Conservation (phyloP, 2,113 vertebrate genomes). For the Sinocyclocheilus rhinocerous region DNA sequence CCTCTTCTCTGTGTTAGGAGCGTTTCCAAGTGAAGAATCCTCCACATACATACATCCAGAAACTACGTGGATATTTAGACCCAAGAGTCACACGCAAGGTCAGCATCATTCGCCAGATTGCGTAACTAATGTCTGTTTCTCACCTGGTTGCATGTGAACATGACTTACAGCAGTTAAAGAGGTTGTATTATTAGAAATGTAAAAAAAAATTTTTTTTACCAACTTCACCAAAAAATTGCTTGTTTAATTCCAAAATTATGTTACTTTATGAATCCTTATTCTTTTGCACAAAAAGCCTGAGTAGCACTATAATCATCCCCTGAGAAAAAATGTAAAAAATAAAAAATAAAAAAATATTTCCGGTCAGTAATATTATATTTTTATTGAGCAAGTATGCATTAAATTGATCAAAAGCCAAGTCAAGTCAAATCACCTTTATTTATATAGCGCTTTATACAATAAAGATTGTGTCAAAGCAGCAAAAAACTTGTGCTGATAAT, state of each 20-base stretch:
- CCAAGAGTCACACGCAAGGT: conserved; percentile 93
- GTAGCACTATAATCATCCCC: no score
- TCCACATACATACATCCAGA: conserved; percentile 94
- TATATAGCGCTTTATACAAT: no score
- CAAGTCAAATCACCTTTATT: no score
- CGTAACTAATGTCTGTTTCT: neutral
- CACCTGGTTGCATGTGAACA: neutral
- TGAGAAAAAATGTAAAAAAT: no score
- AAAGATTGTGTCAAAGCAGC: no score
- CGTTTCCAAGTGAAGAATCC: conserved; percentile 97
- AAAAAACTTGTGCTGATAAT: no score
- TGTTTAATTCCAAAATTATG: no score
- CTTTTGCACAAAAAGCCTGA: no score
- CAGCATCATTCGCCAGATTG: conserved; percentile 44
- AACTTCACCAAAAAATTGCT: no score
- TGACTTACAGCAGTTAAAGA: neutral
- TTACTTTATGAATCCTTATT: no score
- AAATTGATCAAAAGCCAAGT: neutral
- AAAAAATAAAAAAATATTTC: neutral
- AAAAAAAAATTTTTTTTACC: no score
- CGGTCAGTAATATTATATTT: neutral
- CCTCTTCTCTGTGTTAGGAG: conserved; percentile 75
- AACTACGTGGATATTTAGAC: conserved; percentile 91
- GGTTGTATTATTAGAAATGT: neutral
- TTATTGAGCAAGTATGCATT: neutral